phyloP scores from a whole-genome alignment of 1,140 invertebrate species.

The Coptotermes formosanus region DNA sequence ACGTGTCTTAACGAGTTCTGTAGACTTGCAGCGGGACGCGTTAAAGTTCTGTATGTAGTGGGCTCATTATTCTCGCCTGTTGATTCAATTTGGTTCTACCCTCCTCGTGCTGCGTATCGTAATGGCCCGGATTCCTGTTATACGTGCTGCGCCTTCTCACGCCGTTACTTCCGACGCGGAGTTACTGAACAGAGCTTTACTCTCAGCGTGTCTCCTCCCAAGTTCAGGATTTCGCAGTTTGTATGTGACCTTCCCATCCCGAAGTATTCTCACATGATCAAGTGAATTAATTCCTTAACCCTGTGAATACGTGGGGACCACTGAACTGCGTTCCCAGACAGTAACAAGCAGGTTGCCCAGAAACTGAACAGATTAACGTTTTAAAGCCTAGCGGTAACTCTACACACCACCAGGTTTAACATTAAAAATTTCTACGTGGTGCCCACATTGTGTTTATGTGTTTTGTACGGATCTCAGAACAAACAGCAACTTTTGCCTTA shows the following conservation, averaged over 20 bases:
- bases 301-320: neutral
- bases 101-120: neutral
- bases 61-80: conserved; percentile 8
- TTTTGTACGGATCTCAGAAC: too few species aligned
- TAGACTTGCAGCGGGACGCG: neutral
- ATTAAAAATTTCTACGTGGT: too few species aligned
- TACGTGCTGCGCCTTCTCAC: neutral
- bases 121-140: neutral
- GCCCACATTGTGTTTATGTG: too few species aligned
- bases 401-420: too few species aligned
- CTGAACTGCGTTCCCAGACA: too few species aligned
- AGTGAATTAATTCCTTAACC: neutral
- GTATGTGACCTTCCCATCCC: neutral
- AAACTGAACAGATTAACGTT: too few species aligned
- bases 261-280: neutral
- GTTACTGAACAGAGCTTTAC: neutral
- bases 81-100: neutral
- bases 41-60: neutral
- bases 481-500: too few species aligned
- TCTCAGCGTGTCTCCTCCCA: neutral
- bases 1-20: neutral
- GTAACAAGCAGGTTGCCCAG: too few species aligned
- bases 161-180: too few species aligned
- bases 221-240: neutral
- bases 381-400: too few species aligned